Base-by-base conservation (phyloP, 2,797 vertebrate species). In the Helicolenus hilgendorfi region DNA sequence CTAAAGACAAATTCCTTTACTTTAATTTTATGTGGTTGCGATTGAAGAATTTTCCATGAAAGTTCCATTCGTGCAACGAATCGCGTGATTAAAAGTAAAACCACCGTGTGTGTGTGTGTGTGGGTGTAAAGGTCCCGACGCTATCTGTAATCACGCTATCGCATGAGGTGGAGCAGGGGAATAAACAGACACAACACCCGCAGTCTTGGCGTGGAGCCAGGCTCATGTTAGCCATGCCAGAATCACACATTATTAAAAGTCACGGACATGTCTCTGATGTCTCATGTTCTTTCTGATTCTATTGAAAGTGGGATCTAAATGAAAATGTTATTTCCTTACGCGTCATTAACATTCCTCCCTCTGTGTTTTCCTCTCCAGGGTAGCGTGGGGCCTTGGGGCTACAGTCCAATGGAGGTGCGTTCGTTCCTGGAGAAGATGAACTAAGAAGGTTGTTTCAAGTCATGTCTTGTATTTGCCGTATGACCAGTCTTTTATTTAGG, bases 361-460 rank as follows among this genome's bases (percentile, higher is more conserved):
- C 11, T 91, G 20, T 88, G 49, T 18, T 11, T 18, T 45, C 18
- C 41, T 87, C 22, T 41, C 89, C 31, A 99, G 99, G 98, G 98
- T 26, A 91, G 83, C 70, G 71, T 90, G 72, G 98, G 98, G 29
- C 98, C 99, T 83, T 98, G 96, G 97, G 97, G 97, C 84, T 99
- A 99, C 79, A 78, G 90, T 29, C 98, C 98, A 22, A 91, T 93
- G 71, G 98, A 98, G 93, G 98, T 99, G 84, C 97, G 96, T 0
- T 83, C 91, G 11, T 88, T 98, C 75, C 96, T 99, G 91, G 96
- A 98, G 95, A 98, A 98, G 90, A 81, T 97, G 36, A 89, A 96
- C 72, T 96, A 97, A 92, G 87, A 93, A 70, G 26, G 69, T 69
- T 41, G 80, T 15, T 58, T 31, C n/a, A 20, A 63, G 60, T 69